phyloP scores from a whole-genome alignment of 2,888 invertebrate species.

The Hydropsyche betteni region DNA sequence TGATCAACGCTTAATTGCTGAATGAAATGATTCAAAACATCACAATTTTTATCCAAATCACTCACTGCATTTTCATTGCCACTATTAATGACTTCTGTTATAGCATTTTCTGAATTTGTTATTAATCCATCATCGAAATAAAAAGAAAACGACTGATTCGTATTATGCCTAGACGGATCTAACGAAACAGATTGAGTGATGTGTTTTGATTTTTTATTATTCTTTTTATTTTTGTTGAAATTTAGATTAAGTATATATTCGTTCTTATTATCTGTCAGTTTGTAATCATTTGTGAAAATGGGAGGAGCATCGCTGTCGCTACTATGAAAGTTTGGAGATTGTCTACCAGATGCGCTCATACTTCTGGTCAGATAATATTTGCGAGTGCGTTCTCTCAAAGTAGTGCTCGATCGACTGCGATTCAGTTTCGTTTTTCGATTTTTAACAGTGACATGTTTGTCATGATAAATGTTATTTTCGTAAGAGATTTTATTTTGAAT shows the following conservation, averaged over 20 bases:
- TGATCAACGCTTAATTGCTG: conserved; percentile 47
- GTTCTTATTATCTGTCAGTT: conserved; percentile 57
- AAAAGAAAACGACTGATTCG: too few species aligned
- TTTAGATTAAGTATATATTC: conserved; percentile 58
- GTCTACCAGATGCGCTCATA: conserved; percentile 53
- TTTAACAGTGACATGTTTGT: background rate
- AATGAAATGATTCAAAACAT: conserved; percentile 42
- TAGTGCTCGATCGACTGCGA: conserved; percentile 60
- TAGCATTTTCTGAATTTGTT: background rate
- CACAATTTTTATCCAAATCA: conserved; percentile 45
- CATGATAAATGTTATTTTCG: conserved; percentile 9
- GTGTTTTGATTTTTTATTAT: background rate
- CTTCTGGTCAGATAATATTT: conserved; percentile 58
- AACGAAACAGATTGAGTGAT: background rate
- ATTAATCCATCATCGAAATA: too few species aligned
- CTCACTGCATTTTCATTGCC: conserved; percentile 37
- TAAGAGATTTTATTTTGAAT: conserved; percentile 52
- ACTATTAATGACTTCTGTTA: background rate
- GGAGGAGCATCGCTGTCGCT: conserved; percentile 41
- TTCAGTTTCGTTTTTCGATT: conserved; percentile 53
- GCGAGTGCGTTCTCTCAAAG: conserved; percentile 55
- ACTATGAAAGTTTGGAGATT: conserved; percentile 37
- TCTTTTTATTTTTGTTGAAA: conserved; percentile 44
- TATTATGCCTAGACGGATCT: background rate
- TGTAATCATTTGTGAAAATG: conserved; percentile 56